phyloP scores from a whole-genome alignment of 2,888 invertebrate genomes.

The Dynastes maya region DNA sequence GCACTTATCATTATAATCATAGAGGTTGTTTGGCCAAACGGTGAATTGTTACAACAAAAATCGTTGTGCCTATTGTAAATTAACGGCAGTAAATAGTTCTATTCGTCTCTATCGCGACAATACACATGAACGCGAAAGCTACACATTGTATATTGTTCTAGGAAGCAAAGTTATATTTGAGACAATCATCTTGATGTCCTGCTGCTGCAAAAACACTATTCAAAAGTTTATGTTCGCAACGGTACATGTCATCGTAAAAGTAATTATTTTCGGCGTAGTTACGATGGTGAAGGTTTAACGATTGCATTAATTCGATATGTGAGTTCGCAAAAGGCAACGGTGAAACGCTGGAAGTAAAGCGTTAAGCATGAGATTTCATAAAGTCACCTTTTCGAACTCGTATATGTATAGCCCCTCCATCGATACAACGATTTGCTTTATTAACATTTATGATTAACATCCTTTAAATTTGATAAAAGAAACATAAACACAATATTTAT shows the following conservation, averaged over 20 bases:
- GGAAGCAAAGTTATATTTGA: constrained; percentile 9
- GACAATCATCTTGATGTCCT: constrained; percentile 3
- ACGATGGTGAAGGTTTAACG: constrained; percentile 31
- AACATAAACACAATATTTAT: too few relatives aligned
- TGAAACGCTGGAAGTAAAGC: neutral
- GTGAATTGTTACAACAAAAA: neutral
- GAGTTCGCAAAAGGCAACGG: constrained; percentile 10
- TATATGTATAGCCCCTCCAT: too few relatives aligned
- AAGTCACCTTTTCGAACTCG: neutral
- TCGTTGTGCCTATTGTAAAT: neutral
- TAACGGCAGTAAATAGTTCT: neutral
- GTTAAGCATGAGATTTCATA: constrained; percentile 4
- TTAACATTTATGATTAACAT: too few relatives aligned
- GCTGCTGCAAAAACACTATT: constrained; percentile 4
- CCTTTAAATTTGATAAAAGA: too few relatives aligned
- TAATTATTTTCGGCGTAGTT: constrained; percentile 21
- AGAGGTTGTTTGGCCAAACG: neutral
- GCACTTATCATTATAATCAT: too few relatives aligned
- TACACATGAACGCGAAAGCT: neutral
- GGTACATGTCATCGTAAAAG: constrained; percentile 17
- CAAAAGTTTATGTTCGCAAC: constrained; percentile 24
- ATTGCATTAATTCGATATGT: constrained; percentile 40
- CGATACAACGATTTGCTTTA: too few relatives aligned
- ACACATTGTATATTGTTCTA: constrained; percentile 14
- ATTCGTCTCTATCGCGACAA: neutral